Conservation (phyloP, 2,113 vertebrate genomes). For the Antigone vipio region DNA sequence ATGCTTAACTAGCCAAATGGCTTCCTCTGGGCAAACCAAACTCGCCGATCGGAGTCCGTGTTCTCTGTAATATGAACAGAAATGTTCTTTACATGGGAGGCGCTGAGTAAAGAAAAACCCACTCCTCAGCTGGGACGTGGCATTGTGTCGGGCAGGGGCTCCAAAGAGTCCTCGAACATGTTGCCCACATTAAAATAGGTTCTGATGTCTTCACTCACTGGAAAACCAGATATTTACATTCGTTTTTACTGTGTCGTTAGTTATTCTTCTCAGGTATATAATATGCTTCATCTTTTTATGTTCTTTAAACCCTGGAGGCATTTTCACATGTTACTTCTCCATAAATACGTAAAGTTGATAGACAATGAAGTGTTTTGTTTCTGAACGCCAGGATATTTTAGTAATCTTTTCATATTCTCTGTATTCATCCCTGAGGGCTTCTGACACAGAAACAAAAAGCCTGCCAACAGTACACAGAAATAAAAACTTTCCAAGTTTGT, state of each 20-base stretch:
- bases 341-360: constrained; percentile 1
- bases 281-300: not conserved
- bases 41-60: not conserved
- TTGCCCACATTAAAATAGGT: not conserved
- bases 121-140: not conserved
- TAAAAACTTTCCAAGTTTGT: not conserved
- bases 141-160: not conserved
- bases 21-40: not conserved
- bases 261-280: constrained; percentile 39
- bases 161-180: not conserved
- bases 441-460: not conserved
- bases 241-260: constrained; percentile 20
- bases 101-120: not conserved
- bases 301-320: not conserved
- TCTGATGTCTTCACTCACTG: not conserved
- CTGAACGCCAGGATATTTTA: not conserved
- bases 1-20: not conserved
- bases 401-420: not conserved
- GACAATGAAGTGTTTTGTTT: constrained; percentile 29
- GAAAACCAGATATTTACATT: constrained; percentile 46
- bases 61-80: not conserved
- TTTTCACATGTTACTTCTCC: not conserved
- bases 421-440: not conserved
- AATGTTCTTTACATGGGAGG: not conserved
- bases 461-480: not conserved